Percentiles rank a stretch among this genome's conserved stretches.
phyloP scores from a whole-genome alignment of 2,797 vertebrate genomes.

The Microhierax caerulescens region DNA sequence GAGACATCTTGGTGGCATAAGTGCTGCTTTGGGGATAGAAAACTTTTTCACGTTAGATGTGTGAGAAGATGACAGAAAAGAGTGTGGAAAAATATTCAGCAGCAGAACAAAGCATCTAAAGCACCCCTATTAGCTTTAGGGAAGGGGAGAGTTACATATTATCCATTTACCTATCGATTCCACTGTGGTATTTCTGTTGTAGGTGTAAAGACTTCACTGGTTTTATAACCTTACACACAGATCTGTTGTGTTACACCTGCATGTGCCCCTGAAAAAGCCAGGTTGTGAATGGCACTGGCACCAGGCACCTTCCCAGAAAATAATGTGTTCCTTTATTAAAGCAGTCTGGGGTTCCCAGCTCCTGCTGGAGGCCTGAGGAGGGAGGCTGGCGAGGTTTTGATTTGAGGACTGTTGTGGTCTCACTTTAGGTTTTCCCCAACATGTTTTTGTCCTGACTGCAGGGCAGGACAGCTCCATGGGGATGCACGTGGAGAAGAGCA shows the following conservation, averaged over 20 bases:
- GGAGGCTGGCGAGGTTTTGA: background rate
- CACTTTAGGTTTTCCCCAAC: background rate
- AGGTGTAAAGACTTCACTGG: background rate
- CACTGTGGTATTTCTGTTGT: background rate
- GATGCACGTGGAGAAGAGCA: background rate
- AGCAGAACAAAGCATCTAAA: background rate
- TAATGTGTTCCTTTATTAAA: background rate
- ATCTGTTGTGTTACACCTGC: background rate
- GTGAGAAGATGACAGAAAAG: background rate
- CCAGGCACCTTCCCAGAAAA: background rate
- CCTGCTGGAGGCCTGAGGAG: background rate
- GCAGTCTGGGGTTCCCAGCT: background rate
- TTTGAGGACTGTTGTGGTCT: background rate
- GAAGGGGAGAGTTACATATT: background rate
- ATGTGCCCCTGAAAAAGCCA: background rate
- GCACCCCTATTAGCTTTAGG: background rate
- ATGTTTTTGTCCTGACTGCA: background rate
- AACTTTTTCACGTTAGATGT: background rate
- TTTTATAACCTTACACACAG: background rate
- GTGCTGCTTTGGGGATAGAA: background rate
- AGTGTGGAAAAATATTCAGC: background rate
- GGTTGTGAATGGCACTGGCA: background rate
- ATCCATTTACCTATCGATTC: background rate
- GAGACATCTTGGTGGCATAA: background rate
- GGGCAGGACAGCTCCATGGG: background rate